A percentile compares a stretch with the other conserved stretches of the same genome.
These are phyloP conservation scores for Pyrrhia umbra DNA, from an alignment of 2,888 invertebrate genomes.

Conservation along the genomic window DNA sequence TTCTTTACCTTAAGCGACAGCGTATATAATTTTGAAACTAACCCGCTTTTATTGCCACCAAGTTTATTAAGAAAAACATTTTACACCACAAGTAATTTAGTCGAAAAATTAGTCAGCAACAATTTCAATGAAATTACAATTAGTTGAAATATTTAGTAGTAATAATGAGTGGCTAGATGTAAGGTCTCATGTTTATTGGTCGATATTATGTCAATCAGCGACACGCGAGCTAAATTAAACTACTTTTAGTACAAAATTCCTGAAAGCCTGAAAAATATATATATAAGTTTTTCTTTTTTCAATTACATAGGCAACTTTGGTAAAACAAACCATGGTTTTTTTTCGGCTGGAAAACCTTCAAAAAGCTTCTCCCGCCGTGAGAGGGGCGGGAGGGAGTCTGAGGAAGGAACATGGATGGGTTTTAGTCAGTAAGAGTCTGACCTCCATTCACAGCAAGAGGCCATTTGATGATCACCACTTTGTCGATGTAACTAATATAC, in stretches of 20 bases:
- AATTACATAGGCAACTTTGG: background rate
- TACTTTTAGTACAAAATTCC: background rate
- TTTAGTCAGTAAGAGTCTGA: too few relatives aligned
- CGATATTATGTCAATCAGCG: conserved; percentile 32
- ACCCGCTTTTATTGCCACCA: too few relatives aligned
- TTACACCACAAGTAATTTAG: conserved; percentile 28
- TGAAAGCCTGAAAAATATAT: background rate
- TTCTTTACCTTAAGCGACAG: too few relatives aligned
- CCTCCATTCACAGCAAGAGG: too few relatives aligned
- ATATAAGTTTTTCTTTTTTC: background rate
- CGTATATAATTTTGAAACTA: too few relatives aligned
- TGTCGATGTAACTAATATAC: too few relatives aligned
- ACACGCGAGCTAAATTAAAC: conserved; percentile 44
- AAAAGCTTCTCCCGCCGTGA: too few relatives aligned
- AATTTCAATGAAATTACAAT: conserved; percentile 60
- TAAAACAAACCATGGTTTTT: background rate
- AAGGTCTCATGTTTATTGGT: conserved; percentile 23
- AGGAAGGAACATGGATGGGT: too few relatives aligned
- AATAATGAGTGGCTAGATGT: conserved; percentile 23
- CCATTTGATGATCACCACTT: too few relatives aligned
- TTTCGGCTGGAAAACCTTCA: too few relatives aligned
- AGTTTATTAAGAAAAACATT: background rate
- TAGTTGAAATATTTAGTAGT: conserved; percentile 37
- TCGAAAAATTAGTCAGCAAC: conserved; percentile 25
- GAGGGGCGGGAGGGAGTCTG: too few relatives aligned